Percentiles rank a stretch among this genome's conserved stretches.
phyloP scores from a whole-genome alignment of 2,888 invertebrate genomes.

The Xanthorhoe spadicearia region DNA sequence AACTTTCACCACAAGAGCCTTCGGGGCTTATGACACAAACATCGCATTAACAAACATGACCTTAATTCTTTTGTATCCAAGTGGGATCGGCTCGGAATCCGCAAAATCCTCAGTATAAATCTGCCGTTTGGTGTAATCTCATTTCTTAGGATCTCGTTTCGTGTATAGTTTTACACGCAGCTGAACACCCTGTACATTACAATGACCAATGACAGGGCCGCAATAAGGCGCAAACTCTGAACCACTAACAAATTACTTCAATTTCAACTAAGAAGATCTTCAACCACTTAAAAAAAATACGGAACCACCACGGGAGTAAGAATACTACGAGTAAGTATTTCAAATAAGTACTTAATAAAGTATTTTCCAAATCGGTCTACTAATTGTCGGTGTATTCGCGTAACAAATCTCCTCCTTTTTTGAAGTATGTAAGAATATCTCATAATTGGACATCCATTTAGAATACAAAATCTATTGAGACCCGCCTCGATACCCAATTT shows the following conservation, averaged over 20 bases:
- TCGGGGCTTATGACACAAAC: neutral
- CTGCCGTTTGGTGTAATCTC: constrained; percentile 75
- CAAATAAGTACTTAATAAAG: too few species aligned
- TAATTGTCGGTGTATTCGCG: too few species aligned
- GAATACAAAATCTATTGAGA: too few species aligned
- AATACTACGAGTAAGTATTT: too few species aligned
- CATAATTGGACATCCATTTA: too few species aligned
- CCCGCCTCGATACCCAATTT: too few species aligned
- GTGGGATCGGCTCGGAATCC: constrained; percentile 68
- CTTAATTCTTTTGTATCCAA: constrained; percentile 62
- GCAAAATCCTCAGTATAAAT: constrained; percentile 75
- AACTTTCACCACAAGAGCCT: neutral
- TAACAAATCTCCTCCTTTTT: too few species aligned
- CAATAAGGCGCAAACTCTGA: neutral
- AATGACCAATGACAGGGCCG: constrained; percentile 50
- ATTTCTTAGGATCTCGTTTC: constrained; percentile 65
- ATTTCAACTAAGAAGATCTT: too few species aligned
- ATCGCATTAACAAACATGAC: constrained; percentile 64
- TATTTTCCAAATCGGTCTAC: too few species aligned
- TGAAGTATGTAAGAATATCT: too few species aligned
- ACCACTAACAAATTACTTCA: neutral
- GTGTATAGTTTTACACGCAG: constrained; percentile 66
- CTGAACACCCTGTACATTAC: constrained; percentile 53
- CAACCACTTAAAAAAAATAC: too few species aligned
- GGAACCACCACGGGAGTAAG: too few species aligned